Base-by-base conservation (phyloP, 2,113 vertebrate species). In the Gallinago media region DNA sequence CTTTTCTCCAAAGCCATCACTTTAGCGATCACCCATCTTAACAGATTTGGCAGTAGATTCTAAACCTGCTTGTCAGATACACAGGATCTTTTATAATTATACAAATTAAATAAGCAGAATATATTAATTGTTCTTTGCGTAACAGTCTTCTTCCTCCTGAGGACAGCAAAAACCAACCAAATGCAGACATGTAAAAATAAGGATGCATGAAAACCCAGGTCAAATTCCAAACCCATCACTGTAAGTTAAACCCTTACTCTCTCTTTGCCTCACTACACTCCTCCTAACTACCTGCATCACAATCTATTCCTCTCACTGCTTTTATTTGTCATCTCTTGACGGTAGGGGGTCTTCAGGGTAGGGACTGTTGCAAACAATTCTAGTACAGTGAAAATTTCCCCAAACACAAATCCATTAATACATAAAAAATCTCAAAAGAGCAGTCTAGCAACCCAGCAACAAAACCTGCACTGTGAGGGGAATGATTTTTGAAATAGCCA, bases 31-130 rank as follows among this genome's bases (percentile, higher is more conserved):
- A 54, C 19, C 22, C 74, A 59, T 44, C n/a, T 62, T 78, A 58
- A 36, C 6, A 46, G 9, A 23, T 50, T 44, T 70, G 6, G 40
- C 4, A 46, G 27, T 6, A 79, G 38, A 32, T 79, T 74, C 56
- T 54, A 46, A 61, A 52, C 46, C 54, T 63, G 36, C 42, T 46
- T 52, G 21, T 63, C 73, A 70, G 49, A 58, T n/a, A n/a, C 8
- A 44, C 0, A 0, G n/a, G 8, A 40, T 26, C 29, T 36, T 84
- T 29, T 54, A 12, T 12, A 49, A 58, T 27, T 31, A 36, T 13
- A 52, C 36, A 55, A 65, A 49, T 55, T 61, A 75, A 25, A 22
- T 29, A 79, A 59, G 26, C 1, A 3, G 17, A 42, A 31, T 14
- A 54, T 27, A 59, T 7, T 1, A 59, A 70, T 32, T 66, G 20